Conservation (phyloP, 1,140 invertebrate genomes). For the Vollenhovia emeryi region DNA sequence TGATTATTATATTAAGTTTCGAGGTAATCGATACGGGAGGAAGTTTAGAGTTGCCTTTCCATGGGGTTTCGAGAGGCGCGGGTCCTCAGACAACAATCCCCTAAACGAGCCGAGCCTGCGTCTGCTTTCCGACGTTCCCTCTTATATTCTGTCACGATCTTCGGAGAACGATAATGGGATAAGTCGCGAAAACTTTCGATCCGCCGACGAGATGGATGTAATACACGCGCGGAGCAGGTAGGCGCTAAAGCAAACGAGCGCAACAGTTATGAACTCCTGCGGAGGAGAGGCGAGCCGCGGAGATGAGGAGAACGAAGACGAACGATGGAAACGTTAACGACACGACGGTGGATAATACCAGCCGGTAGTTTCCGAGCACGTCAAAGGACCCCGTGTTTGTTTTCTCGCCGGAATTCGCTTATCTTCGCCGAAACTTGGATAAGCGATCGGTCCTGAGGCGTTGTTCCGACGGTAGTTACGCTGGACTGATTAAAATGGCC, state of each 20-base stretch:
- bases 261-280: constrained; percentile 71
- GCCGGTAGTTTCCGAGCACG: constrained; percentile 11
- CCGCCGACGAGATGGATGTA: constrained; percentile 65
- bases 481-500: constrained; percentile 33
- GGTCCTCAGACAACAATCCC: background rate
- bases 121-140: constrained; percentile 1
- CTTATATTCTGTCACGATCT: constrained; percentile 29
- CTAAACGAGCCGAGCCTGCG: background rate
- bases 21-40: background rate
- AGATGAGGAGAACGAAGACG: constrained; percentile 40
- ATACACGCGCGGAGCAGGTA: constrained; percentile 21
- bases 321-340: constrained; percentile 54
- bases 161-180: constrained; percentile 74
- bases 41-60: background rate
- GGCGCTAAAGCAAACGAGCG: constrained; percentile 59
- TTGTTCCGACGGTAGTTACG: background rate
- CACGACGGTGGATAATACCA: constrained; percentile 43
- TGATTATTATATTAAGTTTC: constrained; percentile 3
- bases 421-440: constrained; percentile 44
- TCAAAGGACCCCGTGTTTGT: constrained; percentile 26
- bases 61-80: background rate
- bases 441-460: constrained; percentile 26
- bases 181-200: constrained; percentile 76
- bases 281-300: constrained; percentile 41
- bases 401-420: constrained; percentile 41